phyloP scores from a whole-genome alignment of 2,113 vertebrate genomes.

The Halichoerus grypus region DNA sequence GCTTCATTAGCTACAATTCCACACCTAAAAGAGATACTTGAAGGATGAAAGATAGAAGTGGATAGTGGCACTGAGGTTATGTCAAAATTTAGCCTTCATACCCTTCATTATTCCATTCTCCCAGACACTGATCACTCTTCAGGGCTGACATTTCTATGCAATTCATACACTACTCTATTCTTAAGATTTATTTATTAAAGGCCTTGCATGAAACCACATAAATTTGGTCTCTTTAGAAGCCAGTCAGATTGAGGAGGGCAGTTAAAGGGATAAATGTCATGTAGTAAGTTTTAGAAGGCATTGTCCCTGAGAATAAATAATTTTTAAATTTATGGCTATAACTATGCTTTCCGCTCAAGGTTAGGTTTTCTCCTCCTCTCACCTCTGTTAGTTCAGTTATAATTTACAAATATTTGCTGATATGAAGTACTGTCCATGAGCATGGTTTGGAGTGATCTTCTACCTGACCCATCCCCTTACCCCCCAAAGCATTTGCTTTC shows the following conservation, averaged over 20 bases:
- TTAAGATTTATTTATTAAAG: constrained; percentile 79
- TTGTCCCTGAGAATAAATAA: constrained; percentile 74
- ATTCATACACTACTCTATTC: constrained; percentile 67
- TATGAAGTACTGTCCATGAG: not conserved
- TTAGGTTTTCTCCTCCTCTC: not conserved
- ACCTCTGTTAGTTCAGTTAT: constrained; percentile 47
- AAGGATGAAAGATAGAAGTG: constrained; percentile 32
- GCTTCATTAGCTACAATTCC: constrained; percentile 60
- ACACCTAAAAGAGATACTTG: constrained; percentile 27
- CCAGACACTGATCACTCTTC: constrained; percentile 52
- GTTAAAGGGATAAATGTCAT: constrained; percentile 75
- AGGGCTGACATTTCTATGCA: constrained; percentile 64
- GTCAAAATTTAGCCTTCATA: constrained; percentile 57
- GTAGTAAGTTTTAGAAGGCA: constrained; percentile 62
- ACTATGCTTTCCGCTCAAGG: constrained; percentile 42
- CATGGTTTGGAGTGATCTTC: not conserved
- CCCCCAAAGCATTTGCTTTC: not conserved
- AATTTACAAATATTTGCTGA: constrained; percentile 26
- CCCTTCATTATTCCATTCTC: constrained; percentile 55
- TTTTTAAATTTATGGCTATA: constrained; percentile 71
- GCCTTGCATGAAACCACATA: constrained; percentile 72
- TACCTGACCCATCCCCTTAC: not conserved
- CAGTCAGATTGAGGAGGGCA: constrained; percentile 60
- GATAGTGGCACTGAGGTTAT: constrained; percentile 1
- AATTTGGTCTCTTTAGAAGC: constrained; percentile 66